Evolutionary conservation across 2,113 vertebrate genomes (phyloP), one percentile per base, ranked within the genome.

Genomic region (Grammomys surdaster): DNA sequence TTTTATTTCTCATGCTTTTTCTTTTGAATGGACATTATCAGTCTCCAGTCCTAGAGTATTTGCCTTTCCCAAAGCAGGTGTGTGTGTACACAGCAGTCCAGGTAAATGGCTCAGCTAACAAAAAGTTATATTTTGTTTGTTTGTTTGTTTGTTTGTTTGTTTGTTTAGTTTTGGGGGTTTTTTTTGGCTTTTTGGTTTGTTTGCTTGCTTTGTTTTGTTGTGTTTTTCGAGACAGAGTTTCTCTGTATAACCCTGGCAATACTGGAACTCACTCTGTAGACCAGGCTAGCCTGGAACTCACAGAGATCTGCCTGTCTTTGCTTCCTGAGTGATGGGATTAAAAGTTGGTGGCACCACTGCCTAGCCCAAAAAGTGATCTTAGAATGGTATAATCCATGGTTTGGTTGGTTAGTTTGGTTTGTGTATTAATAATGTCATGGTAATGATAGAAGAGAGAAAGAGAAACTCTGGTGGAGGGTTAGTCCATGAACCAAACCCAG

Each of bases 361-460:
- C 28, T 67, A 12, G 10, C 28, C 28, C 11, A 67, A 67, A 67
- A 31, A 31, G 28, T 67, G 28, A 67, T 56, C 77, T 56, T 81
- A 73, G 43, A 78, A 93, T 31, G 8, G 48, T 91, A 70, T 26
- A 48, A 75, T 81, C 67, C 72, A 48, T 31, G 63, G 14, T 85
- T 93, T 80, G 17, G 13, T 40, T 58, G 54, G 4, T 60, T 40
- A 26, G 63, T 65, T 65, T 60, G 12, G 81, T 63, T 43, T 46
- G 40, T 65, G 16, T 65, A 16, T 67, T 67, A 67, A 31, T 67
- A 67, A 67, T 67, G 51, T 93, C 46, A 48, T 13, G 82, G 24
- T 76, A 81, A 81, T 51, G 77, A 91, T 80, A 76, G 31, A 89
- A 36, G 28, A n/a, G 17, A 91, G 24, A 95, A 72, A 91, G n/a